These are phyloP conservation scores for Caenorhabditis remanei DNA, from an alignment of 1,140 invertebrate species.

Conservation along the genomic window DNA sequence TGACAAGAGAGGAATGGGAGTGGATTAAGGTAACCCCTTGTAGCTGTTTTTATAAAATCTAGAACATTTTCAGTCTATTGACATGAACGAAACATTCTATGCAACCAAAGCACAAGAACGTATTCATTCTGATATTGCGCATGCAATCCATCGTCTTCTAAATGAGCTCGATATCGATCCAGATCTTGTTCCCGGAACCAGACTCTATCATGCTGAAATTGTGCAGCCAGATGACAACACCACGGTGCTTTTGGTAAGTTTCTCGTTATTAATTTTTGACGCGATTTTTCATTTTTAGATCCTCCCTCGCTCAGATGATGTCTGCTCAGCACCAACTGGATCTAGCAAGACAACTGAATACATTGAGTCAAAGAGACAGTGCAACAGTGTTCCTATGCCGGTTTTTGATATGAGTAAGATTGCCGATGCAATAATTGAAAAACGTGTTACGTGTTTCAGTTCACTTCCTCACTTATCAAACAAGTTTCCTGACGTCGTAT, in stretches of 20 bases:
- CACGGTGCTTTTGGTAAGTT: conserved; percentile 65
- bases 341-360: conserved; percentile 39
- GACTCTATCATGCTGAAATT: conserved; percentile 61
- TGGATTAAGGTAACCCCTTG: conserved; percentile 62
- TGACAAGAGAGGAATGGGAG: conserved; percentile 81
- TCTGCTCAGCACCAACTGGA: conserved; percentile 66
- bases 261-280: background rate
- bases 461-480: conserved; percentile 90
- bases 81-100: conserved; percentile 59
- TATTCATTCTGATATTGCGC: conserved; percentile 55
- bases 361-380: conserved; percentile 58
- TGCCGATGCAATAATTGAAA: background rate
- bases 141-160: conserved; percentile 54
- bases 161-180: conserved; percentile 63
- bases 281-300: conserved; percentile 50
- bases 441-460: conserved; percentile 79
- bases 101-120: conserved; percentile 54
- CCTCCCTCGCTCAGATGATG: conserved; percentile 65
- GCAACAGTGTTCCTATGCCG: conserved; percentile 64
- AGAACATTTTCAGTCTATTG: conserved; percentile 25
- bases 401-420: conserved; percentile 68
- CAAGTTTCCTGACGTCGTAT: conserved; percentile 88
- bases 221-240: conserved; percentile 61
- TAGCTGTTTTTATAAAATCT: background rate
- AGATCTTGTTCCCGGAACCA: conserved; percentile 61